Evolutionary conservation across 2,797 vertebrate species (phyloP), one percentile per base, ranked within the genome.

Genomic region (Myotis pilosus): DNA sequence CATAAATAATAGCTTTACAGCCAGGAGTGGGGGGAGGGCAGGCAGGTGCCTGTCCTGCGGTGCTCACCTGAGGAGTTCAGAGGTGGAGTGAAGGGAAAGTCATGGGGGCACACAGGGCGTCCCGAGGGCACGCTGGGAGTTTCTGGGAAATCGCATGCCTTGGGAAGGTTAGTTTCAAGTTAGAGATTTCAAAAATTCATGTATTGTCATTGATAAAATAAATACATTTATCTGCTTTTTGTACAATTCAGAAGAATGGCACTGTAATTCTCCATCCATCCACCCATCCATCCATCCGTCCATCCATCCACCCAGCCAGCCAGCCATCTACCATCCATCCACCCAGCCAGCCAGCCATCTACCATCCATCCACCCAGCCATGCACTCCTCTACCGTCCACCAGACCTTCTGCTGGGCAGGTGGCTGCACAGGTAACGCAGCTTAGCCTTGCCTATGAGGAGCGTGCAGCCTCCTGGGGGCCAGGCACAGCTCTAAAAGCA

Each of bases 11-110:
- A 16, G 71, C 33, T 7, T 16, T 15, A 47, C 33, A 22, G 64
- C 64, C 38, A 0, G 0, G 20, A 51, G 28, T 0, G 0, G 69
- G 2, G 0, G 0, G 25, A 2, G 30, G 62, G 60, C 28, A 22
- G 62, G 74, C n/a, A 9, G 53, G 28, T 1, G 0, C 25, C 60
- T n/a, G 17, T 1, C 9, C 13, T 0, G 5, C 0, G 0, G 19
- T 8, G 19, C 38, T 22, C 0, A 0, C 28, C 3, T 5, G 11
- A 41, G 0, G 9, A 33, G 33, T 49, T 30, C 15, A 3, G 1
- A 3, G 15, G 30, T 3, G 20, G 84, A 1, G 5, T 2, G 25
- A 33, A 12, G 2, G 17, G 57, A 11, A 38, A 51, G n/a, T 16
- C 6, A 12, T 3, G 51, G 41, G 0, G 11, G 36, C 15, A 5